phyloP scores from a whole-genome alignment of 2,797 vertebrate species.

The Pantherophis alleghaniensis region DNA sequence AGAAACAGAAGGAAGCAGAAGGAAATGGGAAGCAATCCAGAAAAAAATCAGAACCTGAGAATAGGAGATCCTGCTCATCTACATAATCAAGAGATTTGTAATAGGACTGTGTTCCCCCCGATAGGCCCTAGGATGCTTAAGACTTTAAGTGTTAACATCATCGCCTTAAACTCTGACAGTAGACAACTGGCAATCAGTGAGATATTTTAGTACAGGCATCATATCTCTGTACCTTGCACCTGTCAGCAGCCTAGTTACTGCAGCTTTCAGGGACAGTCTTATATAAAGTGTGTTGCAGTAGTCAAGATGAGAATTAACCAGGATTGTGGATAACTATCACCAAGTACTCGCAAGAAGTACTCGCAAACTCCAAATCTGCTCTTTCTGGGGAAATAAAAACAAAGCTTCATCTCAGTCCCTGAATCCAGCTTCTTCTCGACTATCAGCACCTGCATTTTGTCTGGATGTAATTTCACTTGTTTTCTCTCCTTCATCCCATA shows the following conservation, averaged over 20 bases:
- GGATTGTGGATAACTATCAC: not conserved
- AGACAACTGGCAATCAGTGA: not conserved
- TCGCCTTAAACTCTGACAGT: not conserved
- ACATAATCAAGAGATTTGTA: not conserved
- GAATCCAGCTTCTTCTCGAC: not conserved
- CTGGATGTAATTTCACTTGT: not conserved
- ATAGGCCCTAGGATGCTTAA: not conserved
- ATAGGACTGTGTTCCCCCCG: not conserved
- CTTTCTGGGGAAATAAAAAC: not conserved
- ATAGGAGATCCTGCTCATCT: not conserved
- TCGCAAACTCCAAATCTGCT: not conserved
- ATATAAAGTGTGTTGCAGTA: not conserved
- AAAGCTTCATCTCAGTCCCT: not conserved
- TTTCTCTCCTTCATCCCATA: not conserved
- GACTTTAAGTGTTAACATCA: not conserved
- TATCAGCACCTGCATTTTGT: not conserved
- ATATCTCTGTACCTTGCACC: not conserved
- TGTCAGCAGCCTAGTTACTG: not conserved
- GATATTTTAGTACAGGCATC: not conserved
- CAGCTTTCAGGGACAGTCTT: not conserved
- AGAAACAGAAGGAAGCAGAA: not conserved
- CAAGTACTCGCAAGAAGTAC: not conserved
- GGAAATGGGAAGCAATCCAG: not conserved
- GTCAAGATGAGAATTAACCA: not conserved
- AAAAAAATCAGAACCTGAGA: not conserved